phyloP scores from a whole-genome alignment of 2,888 invertebrate species.

The Malachius bipustulatus region DNA sequence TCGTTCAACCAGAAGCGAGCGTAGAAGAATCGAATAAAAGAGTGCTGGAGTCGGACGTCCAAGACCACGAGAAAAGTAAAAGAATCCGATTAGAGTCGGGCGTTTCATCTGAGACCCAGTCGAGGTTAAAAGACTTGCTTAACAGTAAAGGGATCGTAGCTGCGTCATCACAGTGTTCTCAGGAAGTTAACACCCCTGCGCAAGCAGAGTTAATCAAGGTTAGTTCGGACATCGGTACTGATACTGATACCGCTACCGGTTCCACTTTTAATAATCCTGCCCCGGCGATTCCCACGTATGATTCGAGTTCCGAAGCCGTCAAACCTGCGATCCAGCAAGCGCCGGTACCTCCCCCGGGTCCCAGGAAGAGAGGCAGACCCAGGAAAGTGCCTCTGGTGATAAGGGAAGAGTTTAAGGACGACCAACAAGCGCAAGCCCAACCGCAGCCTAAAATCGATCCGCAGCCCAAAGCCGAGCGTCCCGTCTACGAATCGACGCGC shows the following conservation, averaged over 20 bases:
- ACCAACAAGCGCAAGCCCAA: conserved; percentile 11
- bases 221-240: conserved; percentile 23
- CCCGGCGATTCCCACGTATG: conserved; percentile 23
- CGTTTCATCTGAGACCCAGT: conserved; percentile 12
- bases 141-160: not conserved
- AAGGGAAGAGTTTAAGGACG: conserved; percentile 32
- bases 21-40: conserved; percentile 15
- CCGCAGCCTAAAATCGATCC: conserved; percentile 5
- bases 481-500: conserved; percentile 25
- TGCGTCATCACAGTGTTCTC: too few species aligned
- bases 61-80: conserved; percentile 16
- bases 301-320: conserved; percentile 22
- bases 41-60: conserved; percentile 12
- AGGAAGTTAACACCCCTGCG: conserved; percentile 9
- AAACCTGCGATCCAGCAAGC: conserved; percentile 10
- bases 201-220: conserved; percentile 15
- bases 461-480: not conserved
- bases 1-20: conserved; percentile 23
- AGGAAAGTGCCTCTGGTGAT: conserved; percentile 37
- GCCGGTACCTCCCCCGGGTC: conserved; percentile 23
- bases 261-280: conserved; percentile 23
- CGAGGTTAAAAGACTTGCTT: conserved; percentile 19
- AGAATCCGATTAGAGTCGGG: conserved; percentile 9
- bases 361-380: conserved; percentile 40
- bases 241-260: conserved; percentile 14